phyloP scores from a whole-genome alignment of 2,888 invertebrate genomes.

The Tolmerus cingulatus region DNA sequence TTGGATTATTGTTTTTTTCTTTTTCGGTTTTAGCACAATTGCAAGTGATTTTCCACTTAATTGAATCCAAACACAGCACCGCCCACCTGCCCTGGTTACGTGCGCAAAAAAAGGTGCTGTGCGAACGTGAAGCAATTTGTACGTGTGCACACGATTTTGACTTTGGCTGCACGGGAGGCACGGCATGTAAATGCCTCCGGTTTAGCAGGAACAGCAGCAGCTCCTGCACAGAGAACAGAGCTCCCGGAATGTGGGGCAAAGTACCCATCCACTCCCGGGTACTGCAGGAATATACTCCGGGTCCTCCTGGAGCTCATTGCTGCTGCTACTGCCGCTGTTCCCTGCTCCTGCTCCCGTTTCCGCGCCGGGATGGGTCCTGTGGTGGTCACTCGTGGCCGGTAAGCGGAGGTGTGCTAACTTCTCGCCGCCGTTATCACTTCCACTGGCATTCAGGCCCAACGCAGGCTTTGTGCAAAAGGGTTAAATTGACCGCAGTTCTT shows the following conservation, averaged over 20 bases:
- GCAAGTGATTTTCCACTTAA: slow-evolving; percentile 62
- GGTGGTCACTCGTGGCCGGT: not conserved
- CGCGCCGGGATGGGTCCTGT: not conserved
- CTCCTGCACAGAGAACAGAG: not conserved
- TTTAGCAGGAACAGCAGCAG: not conserved
- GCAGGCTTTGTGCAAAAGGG: slow-evolving; percentile 19
- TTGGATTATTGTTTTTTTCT: not conserved
- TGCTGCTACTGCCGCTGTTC: not conserved
- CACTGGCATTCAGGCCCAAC: slow-evolving; percentile 31
- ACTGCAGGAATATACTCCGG: not conserved
- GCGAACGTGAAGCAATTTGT: slow-evolving; percentile 41
- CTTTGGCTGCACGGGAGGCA: slow-evolving; percentile 33
- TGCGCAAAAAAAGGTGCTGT: slow-evolving; percentile 21
- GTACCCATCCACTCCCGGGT: not conserved
- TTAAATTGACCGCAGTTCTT: slow-evolving; percentile 42
- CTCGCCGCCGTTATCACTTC: slow-evolving; percentile 41
- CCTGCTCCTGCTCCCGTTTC: not conserved
- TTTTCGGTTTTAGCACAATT: slow-evolving; percentile 50
- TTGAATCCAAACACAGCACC: slow-evolving; percentile 61
- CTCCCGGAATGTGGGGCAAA: not conserved
- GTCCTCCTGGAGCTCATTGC: not conserved
- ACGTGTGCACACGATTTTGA: slow-evolving; percentile 41
- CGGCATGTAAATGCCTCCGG: slow-evolving; percentile 37
- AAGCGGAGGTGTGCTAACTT: slow-evolving; percentile 35
- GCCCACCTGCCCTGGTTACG: not conserved